Base-by-base conservation (phyloP, 2,113 vertebrate species). In the Pelecanus crispus region DNA sequence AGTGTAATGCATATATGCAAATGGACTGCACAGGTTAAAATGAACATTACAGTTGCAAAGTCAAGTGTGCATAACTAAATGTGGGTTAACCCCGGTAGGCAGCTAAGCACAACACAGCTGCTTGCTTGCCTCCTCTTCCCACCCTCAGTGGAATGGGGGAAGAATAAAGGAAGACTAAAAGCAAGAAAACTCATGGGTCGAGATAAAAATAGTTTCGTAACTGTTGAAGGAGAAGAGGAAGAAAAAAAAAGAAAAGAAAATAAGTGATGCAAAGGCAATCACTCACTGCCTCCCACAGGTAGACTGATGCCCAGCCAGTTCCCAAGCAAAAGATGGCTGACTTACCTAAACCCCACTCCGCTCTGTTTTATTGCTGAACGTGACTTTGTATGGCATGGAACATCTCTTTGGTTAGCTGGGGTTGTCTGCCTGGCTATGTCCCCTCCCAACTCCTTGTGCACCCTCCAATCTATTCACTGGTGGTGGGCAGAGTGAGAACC, bases 391-490 rank as follows among this genome's bases (percentile, higher is more conserved):
- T 28, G 7, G 5, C 34, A 29, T 10, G 11, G n/a, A n/a, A 55
- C 38, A 29, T 32, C 26, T 42, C 6, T 87, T 65, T 45, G 31
- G 12, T 77, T 74, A 63, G 21, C 20, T 88, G 61, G 28, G 19
- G 11, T 50, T 18, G 29, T 21, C n/a, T 88, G 26, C 12, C 61
- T 74, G 38, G 25, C 65, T 80, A 19, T 55, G 32, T 71, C 29
- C 52, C 17, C n/a, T 81, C 52, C 29, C 80, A 68, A 17, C 52
- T 34, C 36, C 36, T 72, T 72, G 42, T 45, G 47, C 28, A 36
- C 7, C 14, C 32, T n/a, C 32, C 19, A 29, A 0, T 42, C 20
- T 38, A 0, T 38, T 83, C 0, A 0, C 32, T 34, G 55, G n/a
- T n/a, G 2, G n/a, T 10, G 26, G 6, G 8, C 17, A 84, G 11